These are phyloP conservation scores for Haliclona indistincta DNA, from an alignment of 37 sponge, comb jelly and placozoan species.

Conservation along the genomic window DNA sequence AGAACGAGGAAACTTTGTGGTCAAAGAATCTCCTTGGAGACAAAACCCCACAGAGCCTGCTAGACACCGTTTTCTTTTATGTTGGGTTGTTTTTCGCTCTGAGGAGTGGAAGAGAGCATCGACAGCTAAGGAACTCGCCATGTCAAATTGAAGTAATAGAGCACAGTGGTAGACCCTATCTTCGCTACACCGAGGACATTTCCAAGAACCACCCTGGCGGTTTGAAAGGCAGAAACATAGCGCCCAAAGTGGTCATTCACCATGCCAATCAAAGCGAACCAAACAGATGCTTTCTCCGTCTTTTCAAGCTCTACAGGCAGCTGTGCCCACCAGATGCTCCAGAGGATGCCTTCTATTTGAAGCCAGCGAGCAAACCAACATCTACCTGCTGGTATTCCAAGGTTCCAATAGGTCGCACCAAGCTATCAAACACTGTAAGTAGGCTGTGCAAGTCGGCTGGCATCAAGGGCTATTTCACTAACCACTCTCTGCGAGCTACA, in stretches of 20 bases:
- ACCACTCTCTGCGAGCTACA: too few relatives aligned
- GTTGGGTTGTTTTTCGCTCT: neutral
- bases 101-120: neutral
- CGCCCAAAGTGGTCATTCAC: neutral
- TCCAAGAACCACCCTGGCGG: neutral
- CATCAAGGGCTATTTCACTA: neutral
- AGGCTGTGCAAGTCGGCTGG: neutral
- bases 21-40: conserved; percentile 1
- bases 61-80: neutral
- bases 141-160: neutral
- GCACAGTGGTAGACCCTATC: conserved; percentile 1
- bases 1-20: neutral
- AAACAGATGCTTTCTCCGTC: neutral
- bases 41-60: neutral
- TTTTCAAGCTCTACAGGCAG: neutral
- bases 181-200: neutral
- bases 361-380: neutral
- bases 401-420: neutral
- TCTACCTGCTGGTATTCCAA: neutral
- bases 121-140: neutral
- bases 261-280: neutral
- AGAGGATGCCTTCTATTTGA: conserved; percentile 4
- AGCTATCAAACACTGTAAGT: neutral
- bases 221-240: neutral
- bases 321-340: neutral